Base-by-base conservation (phyloP, 2,888 invertebrate genomes). In the Drosophila formosana region DNA sequence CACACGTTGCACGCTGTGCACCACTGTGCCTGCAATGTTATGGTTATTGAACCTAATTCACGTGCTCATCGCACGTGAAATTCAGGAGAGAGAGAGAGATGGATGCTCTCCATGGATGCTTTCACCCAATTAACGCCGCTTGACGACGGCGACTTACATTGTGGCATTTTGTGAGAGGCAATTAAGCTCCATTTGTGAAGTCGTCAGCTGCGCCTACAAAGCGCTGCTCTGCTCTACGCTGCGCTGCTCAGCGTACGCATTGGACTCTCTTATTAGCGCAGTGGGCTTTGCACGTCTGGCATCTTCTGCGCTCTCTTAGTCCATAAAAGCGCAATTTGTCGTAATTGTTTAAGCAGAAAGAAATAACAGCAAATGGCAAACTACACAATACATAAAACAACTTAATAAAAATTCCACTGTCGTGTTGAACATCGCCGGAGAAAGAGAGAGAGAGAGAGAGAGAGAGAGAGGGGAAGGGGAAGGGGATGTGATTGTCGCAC, bases 311-410 rank as follows among this genome's bases (percentile, higher is more conserved):
- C 32, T 49, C 28, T 39, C 13, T 62, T 47, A 81, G 83, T 83
- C 89, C 80, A 89, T 89, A 89, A 89, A 89, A 81, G 87, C 79
- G 85, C 90, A 89, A 89, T 89, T 89, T 89, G 89, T 89, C 89
- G 90, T 89, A 89, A 89, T 89, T 90, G 89, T 88, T 89, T 90
- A 89, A 85, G 90, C 87, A 87, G 89, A 90, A 90, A 83, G 81
- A 83, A 83, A 74, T 75, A 80, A 82, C 80, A 77, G 74, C 74
- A 75, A 82, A 75, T 72, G 63, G 70, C 75, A 66, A 64, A 79
- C 74, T 68, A 76, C 75, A 73, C 66, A 82, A 80, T 75, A 82
- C 71, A 86, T 82, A 85, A 80, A 90, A 89, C 90, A 88, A 90
- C 89, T 90, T 88, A 90, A 89, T 89, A 90, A 89, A 89, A 89